Base-by-base conservation (phyloP, 2,888 invertebrate genomes). In the Pyrrhia umbra region DNA sequence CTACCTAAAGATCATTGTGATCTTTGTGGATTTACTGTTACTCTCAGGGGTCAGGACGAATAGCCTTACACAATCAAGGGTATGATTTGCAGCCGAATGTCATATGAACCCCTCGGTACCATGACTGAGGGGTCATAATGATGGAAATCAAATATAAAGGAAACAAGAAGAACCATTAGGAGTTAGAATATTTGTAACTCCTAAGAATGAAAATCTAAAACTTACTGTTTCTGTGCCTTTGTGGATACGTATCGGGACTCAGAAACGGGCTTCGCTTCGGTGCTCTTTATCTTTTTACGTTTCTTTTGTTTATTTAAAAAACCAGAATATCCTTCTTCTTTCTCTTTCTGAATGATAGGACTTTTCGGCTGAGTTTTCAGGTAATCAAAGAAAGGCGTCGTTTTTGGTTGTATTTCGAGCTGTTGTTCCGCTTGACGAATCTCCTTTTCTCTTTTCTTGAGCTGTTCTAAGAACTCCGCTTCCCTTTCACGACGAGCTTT, bases 401-500 rank as follows among this genome's bases (percentile, higher is more conserved):
- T 16, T n/a, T n/a, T 6, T 1, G 66, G 57, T 5, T 16, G 30
- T 45, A 10, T 6, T 30, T 39, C 47, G 3, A 69, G 67, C 18
- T 49, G 1, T 13, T 27, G 30, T 43, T 70, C 61, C 10, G 18
- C 47, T 2, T 18, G 15, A n/a, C 20, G 60, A 6, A 51, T 30
- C 6, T 43, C 37, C 47, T 27, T 64, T 37, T 73, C 65, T 43
- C 40, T 59, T 46, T 18, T 23, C 15, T 21, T 34, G 10, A 69
- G 54, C 3, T 47, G 49, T 46, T 64, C 45, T 25, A 60, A 2
- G 21, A 64, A 20, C 18, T 68, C 49, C 37, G 34, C 49, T 49
- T 76, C 71, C 13, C 39, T 61, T 40, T 59, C 40, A 5, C 51
- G 57, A 9, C 43, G 27, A 1, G 58, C 58, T 47, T 63, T 56